Evolutionary conservation across 2,113 vertebrate genomes (phyloP), one percentile per base, ranked within the genome.

Genomic region (Menidia beryllina): DNA sequence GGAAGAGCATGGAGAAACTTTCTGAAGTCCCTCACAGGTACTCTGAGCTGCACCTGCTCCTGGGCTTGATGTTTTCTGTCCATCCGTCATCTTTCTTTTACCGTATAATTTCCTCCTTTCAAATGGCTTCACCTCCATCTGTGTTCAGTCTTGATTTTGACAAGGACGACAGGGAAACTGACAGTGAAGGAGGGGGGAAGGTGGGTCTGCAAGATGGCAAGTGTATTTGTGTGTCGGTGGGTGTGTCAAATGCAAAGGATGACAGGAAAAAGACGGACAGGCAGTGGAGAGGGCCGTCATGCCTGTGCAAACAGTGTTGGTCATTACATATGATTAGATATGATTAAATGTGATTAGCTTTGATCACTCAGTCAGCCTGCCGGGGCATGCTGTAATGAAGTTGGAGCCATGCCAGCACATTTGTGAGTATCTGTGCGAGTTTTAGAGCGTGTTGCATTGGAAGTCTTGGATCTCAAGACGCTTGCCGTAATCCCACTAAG

Each of bases 241-340:
- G 38, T 12, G 55, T 53, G 66, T 67, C 51, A 79, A 73, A 75
- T 54, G 70, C 25, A 75, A 72, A 55, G 57, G 30, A 71, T 41
- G 24, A 43, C 56, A 50, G 53, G 30, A 61, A 26, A 75, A 20
- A 20, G 49, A 56, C 14, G 27, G 47, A 67, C 38, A 13, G 21
- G n/a, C 56, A 27, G 64, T 53, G 61, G 34, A 51, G 60, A 77
- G 66, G 7, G 39, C 54, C 67, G 80, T 73, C 85, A 79, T 82
- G 76, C 66, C 79, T 60, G 74, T 75, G 78, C 78, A 68, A 71
- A 58, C 69, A 30, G 74, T 82, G 69, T 81, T 78, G 82, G 75
- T 86, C 89, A 88, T 89, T 86, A 84, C 69, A 78, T 88, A 57
- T 83, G 85, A 89, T 89, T 86, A 84, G 80, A 83, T 82, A 57